Evolutionary conservation across 2,113 vertebrate genomes (phyloP).

Genomic region (Nannospalax galili): DNA sequence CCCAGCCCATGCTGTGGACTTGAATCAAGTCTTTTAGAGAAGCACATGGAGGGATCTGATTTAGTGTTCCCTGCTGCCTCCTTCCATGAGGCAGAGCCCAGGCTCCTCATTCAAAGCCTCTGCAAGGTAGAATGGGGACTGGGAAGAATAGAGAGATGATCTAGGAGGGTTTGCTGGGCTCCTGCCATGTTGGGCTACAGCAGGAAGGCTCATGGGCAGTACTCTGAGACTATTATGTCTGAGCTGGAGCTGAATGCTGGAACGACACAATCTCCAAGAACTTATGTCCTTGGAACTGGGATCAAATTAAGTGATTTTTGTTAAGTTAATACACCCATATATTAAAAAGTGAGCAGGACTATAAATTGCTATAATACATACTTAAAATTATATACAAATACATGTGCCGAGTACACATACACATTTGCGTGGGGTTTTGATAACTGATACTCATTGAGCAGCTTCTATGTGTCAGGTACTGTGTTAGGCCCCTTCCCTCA

Average conservation of each 20-base stretch:
- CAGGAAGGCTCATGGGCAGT: neutral
- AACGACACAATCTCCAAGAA: neutral
- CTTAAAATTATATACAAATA: neutral
- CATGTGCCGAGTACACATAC: neutral
- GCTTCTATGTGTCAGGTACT: neutral
- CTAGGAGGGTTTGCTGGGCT: neutral
- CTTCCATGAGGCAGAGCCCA: neutral
- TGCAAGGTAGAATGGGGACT: neutral
- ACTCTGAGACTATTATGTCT: neutral
- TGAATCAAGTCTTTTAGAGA: neutral
- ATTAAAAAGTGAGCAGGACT: neutral
- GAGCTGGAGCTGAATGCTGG: neutral
- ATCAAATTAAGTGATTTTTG: constrained; percentile 12
- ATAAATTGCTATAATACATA: neutral
- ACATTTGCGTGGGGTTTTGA: neutral
- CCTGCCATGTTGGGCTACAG: neutral
- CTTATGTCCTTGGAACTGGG: neutral
- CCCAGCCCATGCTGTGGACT: neutral
- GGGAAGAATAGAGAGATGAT: neutral
- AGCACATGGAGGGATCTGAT: neutral
- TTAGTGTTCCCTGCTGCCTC: neutral
- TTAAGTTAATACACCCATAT: neutral
- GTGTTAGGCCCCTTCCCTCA: neutral
- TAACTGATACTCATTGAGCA: neutral
- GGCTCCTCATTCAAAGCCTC: neutral